Conservation (phyloP, 2,797 vertebrate genomes). For the Morelia viridis region DNA sequence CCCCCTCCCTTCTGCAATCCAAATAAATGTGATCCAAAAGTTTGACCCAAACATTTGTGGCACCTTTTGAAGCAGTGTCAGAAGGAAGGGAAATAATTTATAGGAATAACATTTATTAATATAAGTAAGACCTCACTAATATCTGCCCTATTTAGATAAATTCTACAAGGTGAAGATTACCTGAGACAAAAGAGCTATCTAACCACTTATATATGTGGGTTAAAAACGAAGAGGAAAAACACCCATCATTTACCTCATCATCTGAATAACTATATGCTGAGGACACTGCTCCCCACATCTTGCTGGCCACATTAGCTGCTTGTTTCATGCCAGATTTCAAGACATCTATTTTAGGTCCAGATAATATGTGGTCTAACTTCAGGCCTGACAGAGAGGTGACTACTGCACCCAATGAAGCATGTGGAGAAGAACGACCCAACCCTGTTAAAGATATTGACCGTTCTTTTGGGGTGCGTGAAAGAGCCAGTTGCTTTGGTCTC, state of each 20-base stretch:
- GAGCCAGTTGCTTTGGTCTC: slow-evolving; percentile 77
- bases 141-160: neutral
- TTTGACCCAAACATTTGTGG: neutral
- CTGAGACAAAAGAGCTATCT: neutral
- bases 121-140: neutral
- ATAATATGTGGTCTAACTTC: slow-evolving; percentile 90
- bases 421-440: slow-evolving; percentile 85
- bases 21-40: neutral
- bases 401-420: slow-evolving; percentile 88
- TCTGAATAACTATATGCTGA: slow-evolving; percentile 91
- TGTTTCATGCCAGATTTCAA: slow-evolving; percentile 95
- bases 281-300: slow-evolving; percentile 90
- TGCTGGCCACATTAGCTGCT: slow-evolving; percentile 93
- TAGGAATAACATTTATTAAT: neutral
- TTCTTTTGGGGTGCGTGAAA: slow-evolving; percentile 68
- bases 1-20: neutral
- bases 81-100: neutral
- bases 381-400: slow-evolving; percentile 90
- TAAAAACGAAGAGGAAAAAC: neutral
- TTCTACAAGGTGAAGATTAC: neutral
- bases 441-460: slow-evolving; percentile 84
- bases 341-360: slow-evolving; percentile 94
- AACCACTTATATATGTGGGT: neutral
- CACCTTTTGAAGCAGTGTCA: neutral
- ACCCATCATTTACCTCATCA: slow-evolving; percentile 84